Conservation (phyloP, 2,797 vertebrate species). For the Typhlichthys eigenmanni region DNA sequence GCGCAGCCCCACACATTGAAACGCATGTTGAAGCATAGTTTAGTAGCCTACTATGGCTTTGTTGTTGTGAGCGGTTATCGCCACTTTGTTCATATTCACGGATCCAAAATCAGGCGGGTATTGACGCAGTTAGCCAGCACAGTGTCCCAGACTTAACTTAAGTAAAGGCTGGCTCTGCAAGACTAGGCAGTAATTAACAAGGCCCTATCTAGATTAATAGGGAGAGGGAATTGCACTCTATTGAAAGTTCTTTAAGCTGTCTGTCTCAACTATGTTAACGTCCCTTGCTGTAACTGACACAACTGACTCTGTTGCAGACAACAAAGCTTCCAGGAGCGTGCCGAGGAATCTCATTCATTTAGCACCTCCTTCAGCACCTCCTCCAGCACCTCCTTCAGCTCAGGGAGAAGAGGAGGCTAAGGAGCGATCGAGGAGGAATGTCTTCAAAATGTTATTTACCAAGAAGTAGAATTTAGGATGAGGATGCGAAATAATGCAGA, state of each 20-base stretch:
- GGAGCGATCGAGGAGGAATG: conserved; percentile 55
- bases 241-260: neutral
- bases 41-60: no score
- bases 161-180: no score
- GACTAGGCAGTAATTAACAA: no score
- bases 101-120: no score
- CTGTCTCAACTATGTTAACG: neutral
- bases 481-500: neutral
- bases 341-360: conserved; percentile 18
- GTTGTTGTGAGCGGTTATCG: no score
- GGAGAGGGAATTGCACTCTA: no score
- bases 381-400: conserved; percentile 24
- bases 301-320: conserved; percentile 22
- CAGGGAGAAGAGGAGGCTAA: conserved; percentile 25
- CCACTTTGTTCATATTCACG: no score
- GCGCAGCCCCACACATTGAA: no score
- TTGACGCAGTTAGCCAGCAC: no score
- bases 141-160: no score
- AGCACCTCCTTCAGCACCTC: conserved; percentile 4
- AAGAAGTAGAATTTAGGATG: conserved; percentile 53
- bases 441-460: conserved; percentile 74
- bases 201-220: no score
- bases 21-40: no score
- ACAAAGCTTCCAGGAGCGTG: conserved; percentile 14
- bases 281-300: neutral